Evolutionary conservation across 64 coral and sea anemone species (phyloP).

Genomic region (Actinia equina): DNA sequence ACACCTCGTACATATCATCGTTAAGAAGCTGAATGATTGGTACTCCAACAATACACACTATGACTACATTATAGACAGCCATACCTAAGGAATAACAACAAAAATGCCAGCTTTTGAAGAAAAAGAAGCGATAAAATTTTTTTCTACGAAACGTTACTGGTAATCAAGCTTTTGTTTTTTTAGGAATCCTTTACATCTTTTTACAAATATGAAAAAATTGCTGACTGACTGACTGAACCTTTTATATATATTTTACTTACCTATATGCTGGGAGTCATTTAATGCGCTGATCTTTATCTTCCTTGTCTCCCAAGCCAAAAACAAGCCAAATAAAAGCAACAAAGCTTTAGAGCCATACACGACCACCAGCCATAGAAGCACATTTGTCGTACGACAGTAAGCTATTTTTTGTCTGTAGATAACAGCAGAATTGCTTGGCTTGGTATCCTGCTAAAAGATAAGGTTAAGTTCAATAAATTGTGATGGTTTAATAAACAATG

Average conservation of each 20-base stretch:
- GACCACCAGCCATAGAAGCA: conserved; percentile 23
- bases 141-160: too few species aligned
- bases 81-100: conserved; percentile 33
- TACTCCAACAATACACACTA: conserved; percentile 62
- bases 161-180: too few species aligned
- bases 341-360: conserved; percentile 49
- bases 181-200: too few species aligned
- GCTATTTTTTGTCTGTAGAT: conserved; percentile 17
- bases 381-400: neutral
- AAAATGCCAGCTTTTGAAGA: neutral
- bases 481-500: too few species aligned
- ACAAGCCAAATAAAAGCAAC: conserved; percentile 50
- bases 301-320: conserved; percentile 61
- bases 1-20: conserved; percentile 34
- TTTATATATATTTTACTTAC: neutral
- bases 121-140: too few species aligned
- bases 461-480: neutral
- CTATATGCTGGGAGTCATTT: conserved; percentile 50
- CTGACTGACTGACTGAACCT: too few species aligned
- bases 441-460: neutral
- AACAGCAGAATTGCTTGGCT: neutral
- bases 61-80: conserved; percentile 80
- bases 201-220: too few species aligned
- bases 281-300: conserved; percentile 47
- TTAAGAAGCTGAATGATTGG: conserved; percentile 58